phyloP scores from a whole-genome alignment of 2,797 vertebrate species.

The Oceanodroma leucorhoa region DNA sequence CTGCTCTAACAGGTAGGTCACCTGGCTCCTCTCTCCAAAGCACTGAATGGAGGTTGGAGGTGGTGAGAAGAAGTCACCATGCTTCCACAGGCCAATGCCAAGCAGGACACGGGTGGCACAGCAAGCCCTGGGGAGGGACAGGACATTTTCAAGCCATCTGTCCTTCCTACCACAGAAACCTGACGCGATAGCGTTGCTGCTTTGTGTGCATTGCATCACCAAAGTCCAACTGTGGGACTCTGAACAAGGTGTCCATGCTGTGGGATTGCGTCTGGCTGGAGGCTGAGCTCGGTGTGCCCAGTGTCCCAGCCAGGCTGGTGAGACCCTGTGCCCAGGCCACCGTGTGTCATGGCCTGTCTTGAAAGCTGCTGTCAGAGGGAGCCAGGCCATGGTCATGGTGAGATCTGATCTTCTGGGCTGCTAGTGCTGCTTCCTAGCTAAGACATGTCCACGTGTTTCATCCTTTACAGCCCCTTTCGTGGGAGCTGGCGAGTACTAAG shows the following conservation, averaged over 20 bases:
- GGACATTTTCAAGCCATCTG: not conserved
- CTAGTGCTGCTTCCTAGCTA: not conserved
- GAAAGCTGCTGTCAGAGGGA: accelerated
- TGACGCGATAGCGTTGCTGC: accelerated
- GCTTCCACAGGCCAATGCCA: not conserved
- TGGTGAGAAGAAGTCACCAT: not conserved
- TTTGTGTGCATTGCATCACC: not conserved
- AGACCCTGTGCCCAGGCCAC: not conserved
- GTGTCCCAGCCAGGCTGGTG: not conserved
- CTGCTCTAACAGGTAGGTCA: not conserved
- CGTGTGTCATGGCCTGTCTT: accelerated
- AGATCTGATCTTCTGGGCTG: not conserved
- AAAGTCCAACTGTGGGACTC: accelerated
- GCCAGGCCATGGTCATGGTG: not conserved
- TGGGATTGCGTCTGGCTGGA: not conserved
- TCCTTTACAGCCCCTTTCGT: not conserved
- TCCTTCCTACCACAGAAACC: not conserved
- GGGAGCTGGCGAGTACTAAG: not conserved
- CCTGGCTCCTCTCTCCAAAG: not conserved
- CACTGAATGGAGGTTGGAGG: not conserved
- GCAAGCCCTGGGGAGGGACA: not conserved
- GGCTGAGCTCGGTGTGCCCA: not conserved
- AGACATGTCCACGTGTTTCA: accelerated
- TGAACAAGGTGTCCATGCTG: not conserved
- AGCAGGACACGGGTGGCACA: not conserved